phyloP scores from a whole-genome alignment of 2,888 invertebrate genomes.

The Urechis unicinctus region DNA sequence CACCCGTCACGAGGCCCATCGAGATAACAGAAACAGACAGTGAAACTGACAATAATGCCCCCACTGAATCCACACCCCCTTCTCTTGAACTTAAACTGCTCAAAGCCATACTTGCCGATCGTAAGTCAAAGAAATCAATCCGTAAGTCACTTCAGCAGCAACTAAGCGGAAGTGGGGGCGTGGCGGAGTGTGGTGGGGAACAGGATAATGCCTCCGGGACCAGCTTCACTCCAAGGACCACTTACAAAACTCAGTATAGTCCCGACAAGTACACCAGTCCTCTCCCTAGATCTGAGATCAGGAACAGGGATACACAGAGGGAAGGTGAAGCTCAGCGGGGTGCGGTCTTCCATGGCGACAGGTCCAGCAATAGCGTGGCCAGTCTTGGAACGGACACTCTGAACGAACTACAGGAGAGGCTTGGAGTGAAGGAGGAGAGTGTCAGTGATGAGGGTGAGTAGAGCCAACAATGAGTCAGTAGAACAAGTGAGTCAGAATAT shows the following conservation, averaged over 20 bases:
- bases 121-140: constrained; percentile 5
- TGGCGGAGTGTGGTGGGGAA: too few species aligned
- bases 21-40: not conserved
- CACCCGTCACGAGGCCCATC: constrained; percentile 5
- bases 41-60: too few species aligned
- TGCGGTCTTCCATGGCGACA: too few species aligned
- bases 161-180: not conserved
- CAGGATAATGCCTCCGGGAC: not conserved
- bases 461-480: too few species aligned
- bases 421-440: too few species aligned
- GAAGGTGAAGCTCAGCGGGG: too few species aligned
- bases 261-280: constrained; percentile 11
- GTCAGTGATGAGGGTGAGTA: too few species aligned
- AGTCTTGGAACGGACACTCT: too few species aligned
- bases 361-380: too few species aligned
- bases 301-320: too few species aligned
- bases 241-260: constrained; percentile 1
- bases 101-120: constrained; percentile 11
- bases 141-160: not conserved
- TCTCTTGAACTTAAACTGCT: constrained; percentile 13
- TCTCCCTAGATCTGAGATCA: not conserved
- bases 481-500: too few species aligned
- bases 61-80: constrained; percentile 2
- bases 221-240: not conserved
- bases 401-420: too few species aligned